Percentiles rank a stretch among this genome's conserved stretches.
Evolutionary conservation across 1,140 invertebrate species (phyloP).

Genomic region (Drosophila obscura): DNA sequence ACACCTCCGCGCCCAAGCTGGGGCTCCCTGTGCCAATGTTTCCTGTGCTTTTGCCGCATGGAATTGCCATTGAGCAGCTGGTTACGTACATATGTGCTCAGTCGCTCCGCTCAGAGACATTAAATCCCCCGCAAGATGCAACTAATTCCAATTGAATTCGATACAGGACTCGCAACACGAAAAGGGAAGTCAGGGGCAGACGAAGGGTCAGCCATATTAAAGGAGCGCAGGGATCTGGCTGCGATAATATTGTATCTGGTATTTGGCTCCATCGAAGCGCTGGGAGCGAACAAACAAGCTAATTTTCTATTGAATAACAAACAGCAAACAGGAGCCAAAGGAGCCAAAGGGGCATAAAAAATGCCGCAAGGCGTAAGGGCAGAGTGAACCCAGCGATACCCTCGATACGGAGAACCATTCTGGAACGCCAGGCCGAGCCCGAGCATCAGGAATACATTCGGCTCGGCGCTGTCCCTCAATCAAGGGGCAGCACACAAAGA

Average conservation of each 20-base stretch:
- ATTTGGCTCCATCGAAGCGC: not conserved
- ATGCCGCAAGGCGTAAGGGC: constrained; percentile 7
- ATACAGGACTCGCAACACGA: no score
- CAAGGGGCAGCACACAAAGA: not conserved
- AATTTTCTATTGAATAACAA: constrained; percentile 53
- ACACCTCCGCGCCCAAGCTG: no score
- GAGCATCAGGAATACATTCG: no score
- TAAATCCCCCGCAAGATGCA: constrained; percentile 7
- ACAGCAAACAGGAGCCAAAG: not conserved
- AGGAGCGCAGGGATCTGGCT: not conserved
- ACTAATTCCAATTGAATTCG: constrained; percentile 25
- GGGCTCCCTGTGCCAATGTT: no score
- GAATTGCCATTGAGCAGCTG: constrained; percentile 27
- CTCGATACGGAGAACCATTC: no score
- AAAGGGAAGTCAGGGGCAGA: no score
- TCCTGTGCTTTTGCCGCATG: constrained; percentile 4
- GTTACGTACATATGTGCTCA: constrained; percentile 15
- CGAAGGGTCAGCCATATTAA: not conserved
- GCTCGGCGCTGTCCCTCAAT: no score
- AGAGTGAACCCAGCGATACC: not conserved
- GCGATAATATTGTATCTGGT: no score
- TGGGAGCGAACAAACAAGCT: constrained; percentile 42
- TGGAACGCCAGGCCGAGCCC: no score
- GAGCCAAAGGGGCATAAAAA: constrained; percentile 16
- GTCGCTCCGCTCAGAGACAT: constrained; percentile 2